A percentile compares a stretch with the other conserved stretches of the same genome.
phyloP scores from a whole-genome alignment of 2,888 invertebrate genomes.

The Falcaria lacertinaria region DNA sequence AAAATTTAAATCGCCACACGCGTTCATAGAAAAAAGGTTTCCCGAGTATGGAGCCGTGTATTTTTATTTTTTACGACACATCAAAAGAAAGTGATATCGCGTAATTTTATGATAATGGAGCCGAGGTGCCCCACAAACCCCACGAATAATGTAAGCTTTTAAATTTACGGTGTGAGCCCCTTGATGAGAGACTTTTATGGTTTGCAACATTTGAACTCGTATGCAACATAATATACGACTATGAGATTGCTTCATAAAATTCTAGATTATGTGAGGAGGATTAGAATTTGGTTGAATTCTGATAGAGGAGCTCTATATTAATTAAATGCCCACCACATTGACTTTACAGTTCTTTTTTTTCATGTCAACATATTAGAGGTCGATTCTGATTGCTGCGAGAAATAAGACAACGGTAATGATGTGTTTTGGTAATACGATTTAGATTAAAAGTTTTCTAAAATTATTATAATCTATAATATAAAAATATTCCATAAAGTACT shows the following conservation, averaged over 20 bases:
- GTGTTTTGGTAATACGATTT: no score
- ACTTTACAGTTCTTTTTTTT: no score
- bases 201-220: conserved; percentile 54
- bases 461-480: no score
- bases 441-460: no score
- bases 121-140: conserved; percentile 47
- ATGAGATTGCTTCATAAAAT: conserved; percentile 15
- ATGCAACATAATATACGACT: conserved; percentile 22
- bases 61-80: conserved; percentile 70
- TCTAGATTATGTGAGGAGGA: neutral
- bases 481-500: no score
- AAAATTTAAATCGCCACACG: conserved; percentile 32
- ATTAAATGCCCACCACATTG: no score
- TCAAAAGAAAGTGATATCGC: conserved; percentile 75
- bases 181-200: conserved; percentile 66
- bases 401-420: no score
- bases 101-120: conserved; percentile 76
- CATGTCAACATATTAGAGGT: no score
- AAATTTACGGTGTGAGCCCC: conserved; percentile 64
- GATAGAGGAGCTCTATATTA: no score
- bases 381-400: no score
- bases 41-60: conserved; percentile 42
- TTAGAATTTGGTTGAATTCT: no score
- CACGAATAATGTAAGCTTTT: conserved; percentile 65
- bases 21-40: conserved; percentile 23